Conservation (phyloP, 2,797 vertebrate species). For the Sitta carolinensis region DNA sequence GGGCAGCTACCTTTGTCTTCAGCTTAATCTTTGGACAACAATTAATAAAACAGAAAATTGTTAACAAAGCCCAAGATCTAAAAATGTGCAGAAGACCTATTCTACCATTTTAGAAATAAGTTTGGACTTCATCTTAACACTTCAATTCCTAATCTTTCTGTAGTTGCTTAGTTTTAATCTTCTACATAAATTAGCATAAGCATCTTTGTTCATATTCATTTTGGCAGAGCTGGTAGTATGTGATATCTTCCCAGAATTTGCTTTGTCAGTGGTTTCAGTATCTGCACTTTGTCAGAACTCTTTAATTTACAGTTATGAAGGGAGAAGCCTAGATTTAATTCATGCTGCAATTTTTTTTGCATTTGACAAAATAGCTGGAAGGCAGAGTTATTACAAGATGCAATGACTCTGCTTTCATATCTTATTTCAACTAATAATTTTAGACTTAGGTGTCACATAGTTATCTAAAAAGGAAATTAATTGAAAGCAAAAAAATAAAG, state of each 20-base stretch:
- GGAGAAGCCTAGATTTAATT: conserved; percentile 20
- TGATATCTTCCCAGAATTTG: conserved; percentile 17
- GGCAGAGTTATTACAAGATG: conserved; percentile 12
- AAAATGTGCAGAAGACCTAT: neutral
- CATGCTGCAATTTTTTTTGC: neutral
- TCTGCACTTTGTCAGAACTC: conserved; percentile 1
- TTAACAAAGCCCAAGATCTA: neutral
- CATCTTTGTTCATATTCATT: neutral
- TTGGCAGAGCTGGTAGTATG: neutral
- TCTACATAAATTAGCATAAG: neutral
- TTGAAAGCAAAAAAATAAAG: neutral
- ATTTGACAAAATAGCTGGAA: conserved; percentile 34
- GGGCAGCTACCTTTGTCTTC: neutral
- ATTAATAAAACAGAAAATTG: neutral
- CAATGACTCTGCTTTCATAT: conserved; percentile 29
- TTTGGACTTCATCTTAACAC: neutral
- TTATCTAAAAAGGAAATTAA: conserved; percentile 56
- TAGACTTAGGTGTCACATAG: neutral
- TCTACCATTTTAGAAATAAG: neutral
- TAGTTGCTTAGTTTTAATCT: neutral
- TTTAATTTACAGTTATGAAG: conserved; percentile 37
- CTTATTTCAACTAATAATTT: conserved; percentile 50
- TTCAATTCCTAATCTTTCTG: neutral
- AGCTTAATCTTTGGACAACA: neutral
- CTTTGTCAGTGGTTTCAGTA: conserved; percentile 21